A percentile compares a stretch with the other conserved stretches of the same genome.
Evolutionary conservation across 2,888 invertebrate genomes (phyloP).

Genomic region (Ptilodon capucinus): DNA sequence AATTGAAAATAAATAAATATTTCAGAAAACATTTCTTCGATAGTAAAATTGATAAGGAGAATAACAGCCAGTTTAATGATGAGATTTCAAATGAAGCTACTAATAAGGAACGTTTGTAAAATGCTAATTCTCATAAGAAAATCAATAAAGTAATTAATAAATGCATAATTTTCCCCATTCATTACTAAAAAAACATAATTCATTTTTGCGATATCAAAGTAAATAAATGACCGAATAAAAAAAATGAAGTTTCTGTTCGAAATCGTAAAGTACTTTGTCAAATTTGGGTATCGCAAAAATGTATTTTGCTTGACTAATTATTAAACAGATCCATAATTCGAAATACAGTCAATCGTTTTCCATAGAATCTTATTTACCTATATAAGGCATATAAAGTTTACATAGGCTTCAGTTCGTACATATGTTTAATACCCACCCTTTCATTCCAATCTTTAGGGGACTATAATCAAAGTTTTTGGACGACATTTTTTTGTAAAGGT

Average conservation of each 20-base stretch:
- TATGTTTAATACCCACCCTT: too few relatives aligned
- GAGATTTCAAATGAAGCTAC: not conserved
- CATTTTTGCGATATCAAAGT: not conserved
- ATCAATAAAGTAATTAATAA: not conserved
- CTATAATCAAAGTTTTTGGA: too few relatives aligned
- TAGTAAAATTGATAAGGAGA: not conserved
- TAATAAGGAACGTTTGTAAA: not conserved
- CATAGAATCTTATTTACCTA: not conserved
- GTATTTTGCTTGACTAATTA: not conserved
- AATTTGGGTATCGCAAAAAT: not conserved
- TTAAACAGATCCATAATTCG: not conserved
- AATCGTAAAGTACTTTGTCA: not conserved
- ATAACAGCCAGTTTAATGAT: slow-evolving; percentile 3
- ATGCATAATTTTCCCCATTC: not conserved
- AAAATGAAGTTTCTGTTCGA: not conserved
- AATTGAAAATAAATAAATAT: slow-evolving; percentile 1
- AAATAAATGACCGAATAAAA: not conserved
- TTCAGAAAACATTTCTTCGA: not conserved
- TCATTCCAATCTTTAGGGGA: too few relatives aligned
- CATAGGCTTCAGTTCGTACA: too few relatives aligned
- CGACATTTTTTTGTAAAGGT: too few relatives aligned
- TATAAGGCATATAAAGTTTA: not conserved
- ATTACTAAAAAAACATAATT: not conserved
- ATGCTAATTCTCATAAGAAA: not conserved
- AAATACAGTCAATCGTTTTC: not conserved